A percentile compares a stretch with the other conserved stretches of the same genome.
phyloP scores from a whole-genome alignment of 2,113 vertebrate genomes.

The Pterocles gutturalis region DNA sequence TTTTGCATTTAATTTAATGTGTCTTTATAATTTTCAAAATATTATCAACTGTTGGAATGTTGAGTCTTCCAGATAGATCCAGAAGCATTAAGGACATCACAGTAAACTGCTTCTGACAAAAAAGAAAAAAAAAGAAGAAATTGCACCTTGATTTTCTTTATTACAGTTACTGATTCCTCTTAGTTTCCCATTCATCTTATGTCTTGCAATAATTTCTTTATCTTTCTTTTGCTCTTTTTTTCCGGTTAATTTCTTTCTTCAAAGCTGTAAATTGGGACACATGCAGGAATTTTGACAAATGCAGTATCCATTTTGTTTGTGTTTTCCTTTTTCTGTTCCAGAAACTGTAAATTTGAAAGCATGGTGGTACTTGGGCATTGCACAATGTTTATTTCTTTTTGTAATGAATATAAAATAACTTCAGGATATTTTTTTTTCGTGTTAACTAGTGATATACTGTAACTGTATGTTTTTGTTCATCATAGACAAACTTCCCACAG shows the following conservation, averaged over 20 bases:
- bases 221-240: neutral
- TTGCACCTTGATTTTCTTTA: neutral
- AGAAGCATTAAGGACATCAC: neutral
- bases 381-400: neutral
- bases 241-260: neutral
- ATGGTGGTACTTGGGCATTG: neutral
- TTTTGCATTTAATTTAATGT: neutral
- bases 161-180: neutral
- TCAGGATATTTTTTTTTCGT: neutral
- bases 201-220: neutral
- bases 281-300: neutral
- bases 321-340: neutral
- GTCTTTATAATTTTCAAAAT: neutral
- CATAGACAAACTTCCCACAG: neutral
- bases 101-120: neutral
- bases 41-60: neutral
- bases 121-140: neutral
- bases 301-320: neutral
- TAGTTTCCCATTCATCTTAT: neutral
- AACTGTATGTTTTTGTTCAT: neutral
- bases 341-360: neutral
- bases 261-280: neutral
- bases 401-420: neutral
- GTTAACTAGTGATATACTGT: neutral
- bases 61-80: neutral